Percentiles rank a stretch among this genome's conserved stretches.
Conservation (phyloP, 2,888 invertebrate genomes). For the Siphlonurus alternatus region DNA sequence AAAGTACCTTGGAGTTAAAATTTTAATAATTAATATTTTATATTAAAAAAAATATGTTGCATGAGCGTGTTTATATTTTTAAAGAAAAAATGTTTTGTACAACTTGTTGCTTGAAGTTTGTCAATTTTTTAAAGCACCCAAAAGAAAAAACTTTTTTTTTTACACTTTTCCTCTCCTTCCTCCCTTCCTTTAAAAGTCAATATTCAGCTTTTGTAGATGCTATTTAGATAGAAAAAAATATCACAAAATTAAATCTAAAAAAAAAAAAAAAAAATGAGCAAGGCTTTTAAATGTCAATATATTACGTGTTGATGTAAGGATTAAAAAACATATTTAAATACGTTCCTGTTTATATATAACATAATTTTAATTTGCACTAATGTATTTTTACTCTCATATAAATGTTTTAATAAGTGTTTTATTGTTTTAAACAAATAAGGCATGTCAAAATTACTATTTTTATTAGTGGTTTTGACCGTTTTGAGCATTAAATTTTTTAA, state of each 20-base stretch:
- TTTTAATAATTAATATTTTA: neutral
- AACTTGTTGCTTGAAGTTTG: neutral
- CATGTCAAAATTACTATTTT: no score
- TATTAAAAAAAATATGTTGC: neutral
- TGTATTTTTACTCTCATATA: neutral
- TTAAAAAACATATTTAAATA: no score
- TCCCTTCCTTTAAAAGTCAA: neutral
- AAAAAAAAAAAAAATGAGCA: neutral
- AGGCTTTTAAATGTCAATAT: no score
- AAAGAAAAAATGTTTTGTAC: neutral
- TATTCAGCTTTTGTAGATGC: neutral
- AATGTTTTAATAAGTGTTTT: neutral
- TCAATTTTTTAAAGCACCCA: neutral
- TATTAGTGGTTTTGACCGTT: no score
- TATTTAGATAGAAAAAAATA: neutral
- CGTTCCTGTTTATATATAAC: no score
- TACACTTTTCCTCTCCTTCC: neutral
- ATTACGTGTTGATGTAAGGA: no score
- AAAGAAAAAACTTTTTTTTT: no score
- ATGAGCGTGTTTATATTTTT: neutral
- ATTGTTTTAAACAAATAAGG: no score
- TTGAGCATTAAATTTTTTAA: no score
- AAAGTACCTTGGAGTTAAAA: neutral
- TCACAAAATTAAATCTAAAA: neutral
- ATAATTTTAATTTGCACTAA: no score